phyloP scores from a whole-genome alignment of 2,113 vertebrate species.

The Hemiprocne comata region DNA sequence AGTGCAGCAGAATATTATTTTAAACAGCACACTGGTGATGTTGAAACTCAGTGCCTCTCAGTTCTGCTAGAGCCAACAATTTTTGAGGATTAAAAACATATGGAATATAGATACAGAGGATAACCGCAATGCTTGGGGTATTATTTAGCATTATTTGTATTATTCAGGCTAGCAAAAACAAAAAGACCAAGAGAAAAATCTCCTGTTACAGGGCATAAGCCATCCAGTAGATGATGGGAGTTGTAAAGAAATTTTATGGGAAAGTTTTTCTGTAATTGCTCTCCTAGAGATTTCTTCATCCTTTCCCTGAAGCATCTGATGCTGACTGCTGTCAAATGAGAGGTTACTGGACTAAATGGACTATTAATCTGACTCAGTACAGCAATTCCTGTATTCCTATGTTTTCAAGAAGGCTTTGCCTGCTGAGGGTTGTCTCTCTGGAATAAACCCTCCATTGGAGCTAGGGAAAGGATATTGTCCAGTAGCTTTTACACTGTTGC shows the following conservation, averaged over 20 bases:
- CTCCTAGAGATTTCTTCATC: conserved; percentile 60
- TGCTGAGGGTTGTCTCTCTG: conserved; percentile 31
- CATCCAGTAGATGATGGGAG: conserved; percentile 17
- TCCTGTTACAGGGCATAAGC: conserved; percentile 39
- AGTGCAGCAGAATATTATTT: conserved; percentile 18
- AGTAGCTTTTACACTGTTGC: conserved; percentile 45
- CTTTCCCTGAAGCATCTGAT: conserved; percentile 53
- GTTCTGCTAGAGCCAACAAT: background rate
- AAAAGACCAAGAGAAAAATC: background rate
- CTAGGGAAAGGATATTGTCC: conserved; percentile 22
- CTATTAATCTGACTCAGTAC: conserved; percentile 55
- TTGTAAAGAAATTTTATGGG: conserved; percentile 62
- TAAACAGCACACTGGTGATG: background rate
- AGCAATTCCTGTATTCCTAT: conserved; percentile 40
- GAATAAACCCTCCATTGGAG: conserved; percentile 28
- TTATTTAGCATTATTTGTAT: conserved; percentile 49
- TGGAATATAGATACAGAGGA: conserved; percentile 14
- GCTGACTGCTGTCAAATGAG: conserved; percentile 53
- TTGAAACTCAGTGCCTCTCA: background rate
- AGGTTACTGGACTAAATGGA: conserved; percentile 60
- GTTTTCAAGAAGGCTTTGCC: conserved; percentile 55
- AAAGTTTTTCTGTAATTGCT: conserved; percentile 57
- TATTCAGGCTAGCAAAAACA: conserved; percentile 37
- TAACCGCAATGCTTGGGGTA: background rate
- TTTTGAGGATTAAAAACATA: conserved; percentile 53